Evolutionary conservation across 1,140 invertebrate species (phyloP), one percentile per base, ranked within the genome.

Genomic region (Philaenus spumarius): DNA sequence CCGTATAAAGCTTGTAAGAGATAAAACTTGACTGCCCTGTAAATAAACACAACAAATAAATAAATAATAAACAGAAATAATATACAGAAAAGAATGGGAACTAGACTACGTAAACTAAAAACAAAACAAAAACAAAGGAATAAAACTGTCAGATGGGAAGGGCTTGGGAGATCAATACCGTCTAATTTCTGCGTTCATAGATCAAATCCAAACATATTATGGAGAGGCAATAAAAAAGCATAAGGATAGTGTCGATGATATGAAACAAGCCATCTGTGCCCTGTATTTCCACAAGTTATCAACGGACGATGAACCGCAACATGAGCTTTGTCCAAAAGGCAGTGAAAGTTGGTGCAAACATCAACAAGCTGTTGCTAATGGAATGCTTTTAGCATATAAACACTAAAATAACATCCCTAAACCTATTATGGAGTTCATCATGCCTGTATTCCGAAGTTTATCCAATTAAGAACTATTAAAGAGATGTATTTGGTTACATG

Each of bases 301-400:
- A n/a, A n/a, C n/a, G n/a, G n/a, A n/a, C n/a, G n/a, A n/a, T n/a
- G n/a, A n/a, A n/a, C n/a, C n/a, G n/a, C n/a, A n/a, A n/a, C n/a
- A n/a, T n/a, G n/a, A n/a, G n/a, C n/a, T n/a, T n/a, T n/a, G n/a
- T n/a, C n/a, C n/a, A n/a, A 47, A 46, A 42, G 69, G 67, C 15
- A 57, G 37, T 52, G 66, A 68, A 23, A 63, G 57, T 4, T 71
- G 66, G 68, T 70, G 69, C 45, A 57, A 61, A 35, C 71, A 63
- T 63, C 64, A 66, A 34, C 63, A 63, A 62, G 64, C 63, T 46
- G 34, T 22, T 20, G 61, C 58, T 34, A 59, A 50, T 24, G 45
- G 22, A 4, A 23, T 12, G 15, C 20, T 6, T 55, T 34, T 47
- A 37, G n/a, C 1, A 11, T 47, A 47, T n/a, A 9, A 19, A 47